Evolutionary conservation across 1,140 invertebrate genomes (phyloP).

Genomic region (Lasioglossum albipes): DNA sequence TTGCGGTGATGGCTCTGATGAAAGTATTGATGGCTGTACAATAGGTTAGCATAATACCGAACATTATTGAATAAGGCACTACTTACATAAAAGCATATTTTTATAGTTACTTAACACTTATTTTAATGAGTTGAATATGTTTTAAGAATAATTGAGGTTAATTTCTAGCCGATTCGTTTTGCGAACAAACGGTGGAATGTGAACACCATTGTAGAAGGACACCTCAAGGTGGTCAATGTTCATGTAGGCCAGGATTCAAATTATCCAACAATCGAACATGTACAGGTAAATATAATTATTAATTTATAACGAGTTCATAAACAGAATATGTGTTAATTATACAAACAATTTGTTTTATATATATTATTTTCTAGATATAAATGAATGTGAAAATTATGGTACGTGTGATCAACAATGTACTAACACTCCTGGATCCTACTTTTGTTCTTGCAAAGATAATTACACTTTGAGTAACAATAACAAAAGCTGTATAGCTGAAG

Average conservation of each 20-base stretch:
- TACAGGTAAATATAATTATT: constrained; percentile 80
- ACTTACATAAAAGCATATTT: too few species aligned
- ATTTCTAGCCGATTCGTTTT: constrained; percentile 47
- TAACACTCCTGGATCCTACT: constrained; percentile 88
- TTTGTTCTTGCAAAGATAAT: constrained; percentile 89
- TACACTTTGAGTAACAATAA: constrained; percentile 85
- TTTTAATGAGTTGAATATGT: too few species aligned
- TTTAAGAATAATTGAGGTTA: not conserved
- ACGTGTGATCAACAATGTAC: constrained; percentile 92
- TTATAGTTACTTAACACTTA: too few species aligned
- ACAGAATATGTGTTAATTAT: too few species aligned
- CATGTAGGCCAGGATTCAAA: constrained; percentile 86
- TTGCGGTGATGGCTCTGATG: constrained; percentile 90
- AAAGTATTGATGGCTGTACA: constrained; percentile 80
- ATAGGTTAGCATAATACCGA: constrained; percentile 63
- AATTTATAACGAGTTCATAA: not conserved
- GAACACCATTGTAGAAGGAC: constrained; percentile 72
- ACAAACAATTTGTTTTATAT: not conserved
- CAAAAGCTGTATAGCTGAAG: constrained; percentile 85
- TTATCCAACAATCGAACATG: constrained; percentile 86
- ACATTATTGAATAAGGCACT: not conserved
- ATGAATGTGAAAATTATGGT: constrained; percentile 89
- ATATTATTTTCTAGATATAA: constrained; percentile 82
- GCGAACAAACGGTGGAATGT: constrained; percentile 42
- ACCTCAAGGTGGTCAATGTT: constrained; percentile 86